phyloP scores from a whole-genome alignment of 2,113 vertebrate species.

The Poecile atricapillus region DNA sequence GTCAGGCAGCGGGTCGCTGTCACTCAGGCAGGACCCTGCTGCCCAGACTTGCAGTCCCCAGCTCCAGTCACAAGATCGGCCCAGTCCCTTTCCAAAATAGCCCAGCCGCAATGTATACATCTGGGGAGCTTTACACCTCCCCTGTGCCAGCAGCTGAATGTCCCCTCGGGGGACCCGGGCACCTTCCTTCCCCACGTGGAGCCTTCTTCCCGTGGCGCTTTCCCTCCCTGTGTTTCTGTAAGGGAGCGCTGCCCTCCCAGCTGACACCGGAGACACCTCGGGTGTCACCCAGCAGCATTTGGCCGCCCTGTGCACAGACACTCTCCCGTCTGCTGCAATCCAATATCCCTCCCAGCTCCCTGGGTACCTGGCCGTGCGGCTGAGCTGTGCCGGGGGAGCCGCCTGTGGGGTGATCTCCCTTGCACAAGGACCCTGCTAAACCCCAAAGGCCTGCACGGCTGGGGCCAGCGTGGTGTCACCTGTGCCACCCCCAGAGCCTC shows the following conservation, averaged over 20 bases:
- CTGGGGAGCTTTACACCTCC: conserved; percentile 6
- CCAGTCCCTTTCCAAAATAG: conserved; percentile 50
- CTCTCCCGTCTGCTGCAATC: background rate
- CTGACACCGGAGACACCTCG: background rate
- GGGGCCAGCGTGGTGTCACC: background rate
- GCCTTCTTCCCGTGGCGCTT: background rate
- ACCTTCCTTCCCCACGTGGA: background rate
- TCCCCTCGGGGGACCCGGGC: background rate
- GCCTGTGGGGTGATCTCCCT: background rate
- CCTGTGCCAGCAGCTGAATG: background rate
- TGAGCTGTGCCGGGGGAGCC: background rate
- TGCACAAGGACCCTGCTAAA: background rate
- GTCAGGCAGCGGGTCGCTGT: conserved; percentile 12
- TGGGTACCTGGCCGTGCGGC: background rate
- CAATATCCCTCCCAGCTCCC: background rate
- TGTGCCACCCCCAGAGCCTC: accelerated
- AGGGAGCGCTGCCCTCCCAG: background rate
- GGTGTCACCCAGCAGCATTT: background rate
- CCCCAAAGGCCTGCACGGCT: background rate
- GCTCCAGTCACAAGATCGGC: conserved; percentile 34
- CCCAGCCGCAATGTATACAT: background rate
- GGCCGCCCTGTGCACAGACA: background rate
- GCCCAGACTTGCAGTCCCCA: conserved; percentile 49
- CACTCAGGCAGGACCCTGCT: conserved; percentile 39
- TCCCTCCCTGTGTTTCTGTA: background rate